Evolutionary conservation across 2,888 invertebrate genomes (phyloP).

Genomic region (Oithona nana): DNA sequence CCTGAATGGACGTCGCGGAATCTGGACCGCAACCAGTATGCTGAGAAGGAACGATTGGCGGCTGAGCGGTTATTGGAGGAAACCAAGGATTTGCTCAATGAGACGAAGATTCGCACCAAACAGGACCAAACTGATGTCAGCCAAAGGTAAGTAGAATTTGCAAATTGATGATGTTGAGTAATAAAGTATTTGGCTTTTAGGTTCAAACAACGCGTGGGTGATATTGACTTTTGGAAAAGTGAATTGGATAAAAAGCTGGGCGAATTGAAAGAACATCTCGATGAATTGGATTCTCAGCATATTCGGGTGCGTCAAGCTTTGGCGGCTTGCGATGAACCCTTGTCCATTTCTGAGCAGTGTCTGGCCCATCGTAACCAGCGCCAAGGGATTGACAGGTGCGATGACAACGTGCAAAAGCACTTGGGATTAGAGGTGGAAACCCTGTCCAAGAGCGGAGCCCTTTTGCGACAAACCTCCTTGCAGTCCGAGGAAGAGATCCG

Average conservation of each 20-base stretch:
- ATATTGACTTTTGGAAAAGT: conserved; percentile 13
- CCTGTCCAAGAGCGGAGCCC: not conserved
- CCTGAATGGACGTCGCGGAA: conserved; percentile 3
- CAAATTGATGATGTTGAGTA: too few species aligned
- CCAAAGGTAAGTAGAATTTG: too few species aligned
- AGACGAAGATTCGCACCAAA: not conserved
- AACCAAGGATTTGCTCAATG: conserved; percentile 9
- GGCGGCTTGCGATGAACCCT: not conserved
- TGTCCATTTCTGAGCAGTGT: conserved; percentile 6
- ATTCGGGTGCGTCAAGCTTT: not conserved
- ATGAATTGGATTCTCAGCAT: conserved; percentile 4
- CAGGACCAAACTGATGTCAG: conserved; percentile 11
- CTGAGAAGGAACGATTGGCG: conserved; percentile 10
- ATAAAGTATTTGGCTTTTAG: too few species aligned
- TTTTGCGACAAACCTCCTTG: not conserved
- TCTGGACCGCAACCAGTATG: conserved; percentile 1
- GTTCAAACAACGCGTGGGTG: conserved; percentile 8
- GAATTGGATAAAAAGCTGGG: conserved; percentile 11
- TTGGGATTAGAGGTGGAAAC: conserved; percentile 7
- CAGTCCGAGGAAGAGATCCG: conserved; percentile 2
- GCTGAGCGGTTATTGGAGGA: conserved; percentile 14
- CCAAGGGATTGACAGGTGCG: not conserved
- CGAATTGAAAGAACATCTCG: conserved; percentile 1
- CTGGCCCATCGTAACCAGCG: not conserved
- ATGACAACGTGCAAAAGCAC: conserved; percentile 12